These are phyloP conservation scores for Nomada lathburiana DNA, from an alignment of 2,888 invertebrate genomes.

Conservation along the genomic window DNA sequence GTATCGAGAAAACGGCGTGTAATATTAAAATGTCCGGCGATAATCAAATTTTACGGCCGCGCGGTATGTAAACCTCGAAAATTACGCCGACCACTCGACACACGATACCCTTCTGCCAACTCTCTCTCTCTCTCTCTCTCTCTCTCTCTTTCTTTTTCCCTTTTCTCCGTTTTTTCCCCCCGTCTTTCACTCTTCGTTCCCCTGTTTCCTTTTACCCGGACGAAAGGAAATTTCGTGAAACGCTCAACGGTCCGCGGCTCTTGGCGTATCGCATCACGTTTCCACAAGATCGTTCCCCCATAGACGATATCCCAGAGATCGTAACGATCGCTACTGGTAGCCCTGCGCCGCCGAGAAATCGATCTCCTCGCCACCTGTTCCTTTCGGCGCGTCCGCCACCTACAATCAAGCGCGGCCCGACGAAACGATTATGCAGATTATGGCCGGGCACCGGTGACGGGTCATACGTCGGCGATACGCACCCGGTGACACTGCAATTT, in stretches of 20 bases:
- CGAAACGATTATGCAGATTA: constrained; percentile 80
- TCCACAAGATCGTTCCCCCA: no score
- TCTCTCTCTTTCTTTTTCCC: neutral
- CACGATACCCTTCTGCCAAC: neutral
- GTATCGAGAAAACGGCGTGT: constrained; percentile 30
- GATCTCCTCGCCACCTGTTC: constrained; percentile 77
- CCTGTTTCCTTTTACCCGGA: neutral
- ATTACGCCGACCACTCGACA: constrained; percentile 22
- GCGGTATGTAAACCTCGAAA: constrained; percentile 39
- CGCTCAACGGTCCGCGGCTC: neutral
- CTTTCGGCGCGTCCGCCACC: constrained; percentile 70
- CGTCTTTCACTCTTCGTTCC: neutral
- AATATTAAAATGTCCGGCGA: constrained; percentile 41
- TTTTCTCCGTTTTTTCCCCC: neutral
- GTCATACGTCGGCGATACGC: constrained; percentile 70
- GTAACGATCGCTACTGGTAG: constrained; percentile 29
- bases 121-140: neutral
- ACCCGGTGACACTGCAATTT: constrained; percentile 82
- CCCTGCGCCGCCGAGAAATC: constrained; percentile 51
- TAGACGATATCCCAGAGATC: constrained; percentile 16
- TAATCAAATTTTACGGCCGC: constrained; percentile 48
- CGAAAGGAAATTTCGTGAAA: neutral
- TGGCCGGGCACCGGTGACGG: constrained; percentile 61
- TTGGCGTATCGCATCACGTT: constrained; percentile 13
- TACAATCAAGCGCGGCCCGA: constrained; percentile 76